Evolutionary conservation across 2,888 invertebrate genomes (phyloP), one percentile per base, ranked within the genome.

Genomic region (Ophion slaviceki): DNA sequence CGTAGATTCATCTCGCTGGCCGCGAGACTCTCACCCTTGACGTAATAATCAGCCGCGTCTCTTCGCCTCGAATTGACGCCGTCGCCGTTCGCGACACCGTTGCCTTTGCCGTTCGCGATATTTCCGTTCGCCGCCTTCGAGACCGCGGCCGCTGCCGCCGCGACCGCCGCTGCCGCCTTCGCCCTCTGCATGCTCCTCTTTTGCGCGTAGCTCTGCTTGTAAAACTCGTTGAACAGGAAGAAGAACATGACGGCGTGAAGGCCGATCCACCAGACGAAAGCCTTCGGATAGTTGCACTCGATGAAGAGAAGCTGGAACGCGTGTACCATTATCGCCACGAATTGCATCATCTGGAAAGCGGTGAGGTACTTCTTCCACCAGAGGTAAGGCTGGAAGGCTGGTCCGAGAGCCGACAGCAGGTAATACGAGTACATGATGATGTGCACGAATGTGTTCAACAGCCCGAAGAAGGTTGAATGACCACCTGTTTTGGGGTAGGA

Each of bases 291-390:
- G 94, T 98, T 96, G 95, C 99, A 99, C 81, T 98, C 97, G 91
- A 97, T 96, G 95, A 98, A 97, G 89, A 99, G 95, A 88, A 99
- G 95, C 93, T 98, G 98, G 96, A 98, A 98, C 87, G 98, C 98
- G 94, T 99, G 99, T 86, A 97, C 95, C 96, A 98, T 98, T 89
- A 98, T 98, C 81, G 96, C 96, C 85, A 98, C 95, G 94, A 99
- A 99, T 94, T 99, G 99, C 76, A 97, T 95, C 97, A 99, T 98
- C 95, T 99, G 99, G 91, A 99, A 95, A 75, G 96, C 96, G 40
- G 99, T 99, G 92, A 99, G 96, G 94, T 99, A 98, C 93, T 97
- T 98, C 95, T 99, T 99, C 99, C 99, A 99, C 98, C 98, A 99
- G 87, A 99, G 95, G 93, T 97, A 99, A 91, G 96, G 96, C 94